A percentile compares a stretch with the other conserved stretches of the same genome.
phyloP scores from a whole-genome alignment of 2,113 vertebrate genomes.

The Pao palembangensis region DNA sequence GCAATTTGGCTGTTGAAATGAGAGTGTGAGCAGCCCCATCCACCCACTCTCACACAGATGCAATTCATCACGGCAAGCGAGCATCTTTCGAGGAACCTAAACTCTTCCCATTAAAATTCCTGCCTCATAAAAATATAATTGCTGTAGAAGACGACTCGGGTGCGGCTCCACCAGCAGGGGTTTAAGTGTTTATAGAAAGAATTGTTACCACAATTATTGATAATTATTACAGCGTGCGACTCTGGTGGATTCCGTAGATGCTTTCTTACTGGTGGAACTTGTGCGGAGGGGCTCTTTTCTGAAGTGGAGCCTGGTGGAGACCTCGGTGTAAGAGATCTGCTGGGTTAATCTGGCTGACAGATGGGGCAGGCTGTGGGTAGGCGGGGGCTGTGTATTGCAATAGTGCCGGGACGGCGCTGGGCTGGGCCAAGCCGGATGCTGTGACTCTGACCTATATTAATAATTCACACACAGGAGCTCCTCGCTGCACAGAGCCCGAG shows the following conservation, averaged over 20 bases:
- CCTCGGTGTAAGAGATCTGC: constrained; percentile 38
- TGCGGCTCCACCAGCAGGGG: constrained; percentile 4
- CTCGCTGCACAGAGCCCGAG: constrained; percentile 38
- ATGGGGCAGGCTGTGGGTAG: constrained; percentile 52
- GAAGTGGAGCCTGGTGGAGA: constrained; percentile 19
- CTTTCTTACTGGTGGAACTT: neutral
- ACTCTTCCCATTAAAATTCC: constrained; percentile 47
- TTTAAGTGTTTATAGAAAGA: constrained; percentile 22
- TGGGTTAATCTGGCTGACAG: constrained; percentile 61
- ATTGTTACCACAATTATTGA: constrained; percentile 5
- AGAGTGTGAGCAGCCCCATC: constrained; percentile 20
- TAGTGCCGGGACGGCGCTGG: constrained; percentile 48
- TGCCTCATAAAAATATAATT: constrained; percentile 45
- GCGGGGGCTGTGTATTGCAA: constrained; percentile 37
- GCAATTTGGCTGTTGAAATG: constrained; percentile 38
- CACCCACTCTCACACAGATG: constrained; percentile 7
- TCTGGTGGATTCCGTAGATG: neutral
- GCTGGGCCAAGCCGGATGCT: constrained; percentile 59
- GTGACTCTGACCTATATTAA: constrained; percentile 73
- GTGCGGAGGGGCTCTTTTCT: constrained; percentile 9
- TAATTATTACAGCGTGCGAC: constrained; percentile 1
- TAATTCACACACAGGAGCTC: constrained; percentile 66
- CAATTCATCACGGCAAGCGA: constrained; percentile 39
- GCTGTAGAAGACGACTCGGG: constrained; percentile 37
- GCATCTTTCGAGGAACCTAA: constrained; percentile 38